These are phyloP conservation scores for Pissodes strobi DNA, from an alignment of 1,140 invertebrate genomes.

Conservation along the genomic window DNA sequence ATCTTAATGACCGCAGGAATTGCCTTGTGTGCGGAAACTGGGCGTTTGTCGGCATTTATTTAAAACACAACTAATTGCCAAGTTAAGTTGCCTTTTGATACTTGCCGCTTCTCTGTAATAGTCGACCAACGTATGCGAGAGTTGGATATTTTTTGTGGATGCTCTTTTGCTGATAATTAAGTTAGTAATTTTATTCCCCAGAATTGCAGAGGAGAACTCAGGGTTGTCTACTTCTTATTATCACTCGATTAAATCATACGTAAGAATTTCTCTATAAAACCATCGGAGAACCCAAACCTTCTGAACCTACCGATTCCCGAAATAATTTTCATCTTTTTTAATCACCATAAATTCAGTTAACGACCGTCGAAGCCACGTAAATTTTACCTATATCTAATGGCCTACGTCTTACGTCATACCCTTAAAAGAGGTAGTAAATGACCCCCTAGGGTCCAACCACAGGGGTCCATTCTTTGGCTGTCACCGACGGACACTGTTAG, in stretches of 20 bases:
- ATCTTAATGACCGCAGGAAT: constrained; percentile 20
- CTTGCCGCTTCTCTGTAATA: not conserved
- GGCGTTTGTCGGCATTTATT: constrained; percentile 20
- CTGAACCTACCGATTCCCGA: too few relatives aligned
- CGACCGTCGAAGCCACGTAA: constrained; percentile 19
- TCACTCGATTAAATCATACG: too few relatives aligned
- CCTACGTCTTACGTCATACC: constrained; percentile 17
- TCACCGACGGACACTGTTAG: constrained; percentile 27
- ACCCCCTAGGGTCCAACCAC: constrained; percentile 13
- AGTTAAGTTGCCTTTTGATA: constrained; percentile 15
- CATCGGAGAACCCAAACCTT: too few relatives aligned
- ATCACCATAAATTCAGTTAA: constrained; percentile 31
- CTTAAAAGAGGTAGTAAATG: constrained; percentile 27
- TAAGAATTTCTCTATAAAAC: too few relatives aligned
- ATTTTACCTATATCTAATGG: constrained; percentile 21
- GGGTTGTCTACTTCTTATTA: too few relatives aligned
- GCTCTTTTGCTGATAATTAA: too few relatives aligned
- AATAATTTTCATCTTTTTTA: constrained; percentile 29
- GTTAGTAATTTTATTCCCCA: too few relatives aligned
- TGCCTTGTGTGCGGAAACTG: constrained; percentile 19
- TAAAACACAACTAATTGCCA: constrained; percentile 21
- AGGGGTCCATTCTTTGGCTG: constrained; percentile 33
- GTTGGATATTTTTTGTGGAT: not conserved
- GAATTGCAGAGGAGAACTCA: too few relatives aligned
- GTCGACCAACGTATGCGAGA: too few relatives aligned